A percentile compares a stretch with the other conserved stretches of the same genome.
These are phyloP conservation scores for Zalophus californianus DNA, from an alignment of 2,797 vertebrate genomes.

Conservation along the genomic window DNA sequence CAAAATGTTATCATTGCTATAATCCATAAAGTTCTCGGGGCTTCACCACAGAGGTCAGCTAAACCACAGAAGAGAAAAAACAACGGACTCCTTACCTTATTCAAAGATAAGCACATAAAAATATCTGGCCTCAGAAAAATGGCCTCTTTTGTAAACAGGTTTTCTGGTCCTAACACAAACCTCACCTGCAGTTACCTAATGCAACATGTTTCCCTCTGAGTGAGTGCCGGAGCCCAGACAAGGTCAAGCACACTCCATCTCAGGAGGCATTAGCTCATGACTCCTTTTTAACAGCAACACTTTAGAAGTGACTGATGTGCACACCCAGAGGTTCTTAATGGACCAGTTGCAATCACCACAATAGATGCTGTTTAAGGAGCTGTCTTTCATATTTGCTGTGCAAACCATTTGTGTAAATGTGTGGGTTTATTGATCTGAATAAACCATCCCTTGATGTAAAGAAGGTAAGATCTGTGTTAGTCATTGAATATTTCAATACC, in stretches of 20 bases:
- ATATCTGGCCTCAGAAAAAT: background rate
- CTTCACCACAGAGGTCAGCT: background rate
- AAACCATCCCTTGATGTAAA: slow-evolving; percentile 54
- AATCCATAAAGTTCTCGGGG: background rate
- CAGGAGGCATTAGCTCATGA: background rate
- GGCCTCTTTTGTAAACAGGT: background rate
- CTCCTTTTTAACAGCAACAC: slow-evolving; percentile 41
- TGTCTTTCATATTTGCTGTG: slow-evolving; percentile 55
- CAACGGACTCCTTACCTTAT: background rate
- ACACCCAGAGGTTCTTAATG: slow-evolving; percentile 55
- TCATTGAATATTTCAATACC: slow-evolving; percentile 41
- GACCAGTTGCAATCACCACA: background rate
- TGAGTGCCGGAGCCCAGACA: background rate
- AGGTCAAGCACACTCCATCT: background rate
- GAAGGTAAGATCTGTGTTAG: slow-evolving; percentile 15
- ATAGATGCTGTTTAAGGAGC: slow-evolving; percentile 22
- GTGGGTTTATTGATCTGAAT: slow-evolving; percentile 68
- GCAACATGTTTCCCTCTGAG: background rate
- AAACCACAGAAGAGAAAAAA: background rate
- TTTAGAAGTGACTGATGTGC: slow-evolving; percentile 64
- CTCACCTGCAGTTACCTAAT: background rate
- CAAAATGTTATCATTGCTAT: background rate
- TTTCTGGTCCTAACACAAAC: background rate
- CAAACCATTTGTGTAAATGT: slow-evolving; percentile 66
- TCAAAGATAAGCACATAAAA: slow-evolving; percentile 1